Evolutionary conservation across 2,113 vertebrate species (phyloP), one percentile per base, ranked within the genome.

Genomic region (Phyllostomus hastatus): DNA sequence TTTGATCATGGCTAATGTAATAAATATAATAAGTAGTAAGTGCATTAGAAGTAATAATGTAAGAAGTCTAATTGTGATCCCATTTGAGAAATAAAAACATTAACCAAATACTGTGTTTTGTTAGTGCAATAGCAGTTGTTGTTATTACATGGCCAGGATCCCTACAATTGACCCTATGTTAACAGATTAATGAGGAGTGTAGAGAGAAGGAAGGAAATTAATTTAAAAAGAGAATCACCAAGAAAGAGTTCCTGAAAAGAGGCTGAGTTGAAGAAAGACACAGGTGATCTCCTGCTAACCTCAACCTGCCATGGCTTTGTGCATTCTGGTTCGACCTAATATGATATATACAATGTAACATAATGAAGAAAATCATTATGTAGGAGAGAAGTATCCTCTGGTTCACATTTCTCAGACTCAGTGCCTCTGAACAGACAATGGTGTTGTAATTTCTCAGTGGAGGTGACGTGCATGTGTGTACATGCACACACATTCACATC

Each of bases 181-280:
- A 92, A 91, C 46, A 57, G 10, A 35, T 80, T 81, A 87, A 83
- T 82, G 54, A 95, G 73, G 26, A 11, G 24, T 82, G 7, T 73
- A 89, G 28, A 22, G 87, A 61, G 87, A 84, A 94, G 52, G 61
- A 92, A 92, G 80, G 22, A 70, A 73, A 92, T 80, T 86, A 95
- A 69, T 76, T 93, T 54, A 78, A 78, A 92, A 95, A 95, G 52
- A 96, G 57, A 78, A 86, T 93, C 46, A 69, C 10, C n/a, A 95
- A 73, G 57, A 95, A 72, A 59, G 57, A 94, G 10, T 76, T 83
- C 50, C 22, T 82, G 61, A 97, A 84, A 90, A 90, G 33, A 78
- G 48, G n/a, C 0, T 52, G 33, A 84, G 64, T 43, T 72, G n/a
- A 79, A 88, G 33, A 82, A 92, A 91, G 43, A 80, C 86, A 92